phyloP scores from a whole-genome alignment of 1,140 invertebrate species.

The Metopolophium dirhodum region DNA sequence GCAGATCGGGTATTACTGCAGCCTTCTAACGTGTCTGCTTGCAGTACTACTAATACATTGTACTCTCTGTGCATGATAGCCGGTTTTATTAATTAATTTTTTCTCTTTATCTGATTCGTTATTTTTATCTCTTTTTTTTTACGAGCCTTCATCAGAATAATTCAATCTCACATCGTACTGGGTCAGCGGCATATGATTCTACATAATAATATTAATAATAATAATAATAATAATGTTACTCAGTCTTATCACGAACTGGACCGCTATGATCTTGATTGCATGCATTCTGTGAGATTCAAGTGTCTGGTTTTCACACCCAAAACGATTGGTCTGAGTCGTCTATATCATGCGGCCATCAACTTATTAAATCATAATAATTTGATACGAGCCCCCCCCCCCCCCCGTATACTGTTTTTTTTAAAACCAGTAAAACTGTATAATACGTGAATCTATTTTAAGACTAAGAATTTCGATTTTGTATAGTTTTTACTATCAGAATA shows the following conservation, averaged over 20 bases:
- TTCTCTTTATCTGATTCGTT: slow-evolving; percentile 47
- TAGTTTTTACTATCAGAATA: background rate
- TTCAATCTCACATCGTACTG: background rate
- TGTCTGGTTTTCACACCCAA: slow-evolving; percentile 24
- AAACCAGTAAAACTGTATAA: background rate
- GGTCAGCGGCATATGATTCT: background rate
- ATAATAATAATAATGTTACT: background rate
- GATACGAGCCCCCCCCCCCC: background rate
- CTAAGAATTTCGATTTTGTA: background rate
- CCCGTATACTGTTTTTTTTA: background rate
- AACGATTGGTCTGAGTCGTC: background rate
- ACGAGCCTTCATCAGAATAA: slow-evolving; percentile 19
- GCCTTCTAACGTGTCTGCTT: background rate
- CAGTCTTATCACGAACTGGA: background rate
- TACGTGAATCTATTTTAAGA: background rate
- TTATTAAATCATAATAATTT: slow-evolving; percentile 20
- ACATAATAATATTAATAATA: background rate
- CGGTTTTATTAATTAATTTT: slow-evolving; percentile 52
- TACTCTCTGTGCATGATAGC: background rate
- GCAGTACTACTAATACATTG: background rate
- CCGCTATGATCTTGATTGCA: slow-evolving; percentile 22
- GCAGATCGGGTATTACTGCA: background rate
- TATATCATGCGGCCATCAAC: background rate
- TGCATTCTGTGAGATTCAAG: background rate
- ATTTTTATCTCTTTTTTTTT: slow-evolving; percentile 12